Evolutionary conservation across 2,888 invertebrate species (phyloP).

Genomic region (Tachystola acroxantha): DNA sequence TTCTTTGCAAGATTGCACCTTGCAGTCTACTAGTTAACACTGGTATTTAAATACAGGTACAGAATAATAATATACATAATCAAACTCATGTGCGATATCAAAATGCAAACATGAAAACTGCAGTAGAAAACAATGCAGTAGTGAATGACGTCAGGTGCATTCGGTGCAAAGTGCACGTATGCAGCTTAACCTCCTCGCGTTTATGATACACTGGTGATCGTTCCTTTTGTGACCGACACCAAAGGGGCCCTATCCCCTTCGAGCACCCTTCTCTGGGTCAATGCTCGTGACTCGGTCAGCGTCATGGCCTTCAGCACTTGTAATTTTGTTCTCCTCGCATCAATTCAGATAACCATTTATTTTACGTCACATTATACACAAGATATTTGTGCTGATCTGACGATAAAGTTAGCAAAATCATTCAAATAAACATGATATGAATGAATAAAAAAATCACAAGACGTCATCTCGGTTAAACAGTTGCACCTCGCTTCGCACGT

Average conservation of each 20-base stretch:
- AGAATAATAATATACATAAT: too few species aligned
- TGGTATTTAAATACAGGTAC: too few species aligned
- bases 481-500: too few species aligned
- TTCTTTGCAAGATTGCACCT: too few species aligned
- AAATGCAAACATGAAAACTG: conserved; percentile 42
- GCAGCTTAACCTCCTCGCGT: conserved; percentile 65
- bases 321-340: conserved; percentile 4
- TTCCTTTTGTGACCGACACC: conserved; percentile 72
- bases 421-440: too few species aligned
- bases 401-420: too few species aligned
- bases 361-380: not conserved
- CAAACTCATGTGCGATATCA: not conserved
- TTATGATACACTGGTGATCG: conserved; percentile 68
- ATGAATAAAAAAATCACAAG: too few species aligned
- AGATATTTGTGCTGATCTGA: too few species aligned
- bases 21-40: too few species aligned
- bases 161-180: conserved; percentile 77
- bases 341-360: not conserved
- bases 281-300: conserved; percentile 57
- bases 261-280: conserved; percentile 75
- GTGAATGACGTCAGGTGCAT: conserved; percentile 64
- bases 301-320: conserved; percentile 27
- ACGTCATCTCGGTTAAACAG: too few species aligned
- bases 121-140: conserved; percentile 66
- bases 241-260: conserved; percentile 78